phyloP scores from a whole-genome alignment of 2,888 invertebrate species.

The Sinohyriopsis cumingii region DNA sequence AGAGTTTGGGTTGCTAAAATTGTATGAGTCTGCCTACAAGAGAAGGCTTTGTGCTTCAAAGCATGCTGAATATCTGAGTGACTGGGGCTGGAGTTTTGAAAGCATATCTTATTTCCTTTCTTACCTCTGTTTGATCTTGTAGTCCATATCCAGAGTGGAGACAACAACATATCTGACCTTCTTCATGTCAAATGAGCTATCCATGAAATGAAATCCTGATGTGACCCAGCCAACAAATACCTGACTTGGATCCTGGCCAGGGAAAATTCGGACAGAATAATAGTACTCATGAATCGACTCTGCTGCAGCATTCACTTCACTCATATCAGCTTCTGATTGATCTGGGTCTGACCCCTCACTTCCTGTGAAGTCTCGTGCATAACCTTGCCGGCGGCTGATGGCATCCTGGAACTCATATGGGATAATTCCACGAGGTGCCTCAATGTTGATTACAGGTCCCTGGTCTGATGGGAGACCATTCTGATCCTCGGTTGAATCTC shows the following conservation, averaged over 20 bases:
- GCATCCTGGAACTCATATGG: constrained; percentile 66
- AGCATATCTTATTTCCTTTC: not conserved
- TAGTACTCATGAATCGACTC: constrained; percentile 94
- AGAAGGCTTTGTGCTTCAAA: too few relatives aligned
- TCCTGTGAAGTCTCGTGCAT: constrained; percentile 40
- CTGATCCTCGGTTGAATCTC: constrained; percentile 38
- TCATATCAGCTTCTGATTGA: constrained; percentile 63
- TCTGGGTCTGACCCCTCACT: constrained; percentile 62
- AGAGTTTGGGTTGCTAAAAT: too few relatives aligned
- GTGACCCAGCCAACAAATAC: constrained; percentile 99
- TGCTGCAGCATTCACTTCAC: constrained; percentile 67
- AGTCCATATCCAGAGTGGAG: constrained; percentile 72
- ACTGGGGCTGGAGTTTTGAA: too few relatives aligned
- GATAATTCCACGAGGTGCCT: constrained; percentile 57
- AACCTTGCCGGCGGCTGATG: constrained; percentile 42
- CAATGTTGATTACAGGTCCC: constrained; percentile 47
- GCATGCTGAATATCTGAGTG: too few relatives aligned
- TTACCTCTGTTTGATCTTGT: constrained; percentile 80
- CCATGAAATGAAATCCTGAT: constrained; percentile 83
- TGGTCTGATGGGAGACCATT: constrained; percentile 25
- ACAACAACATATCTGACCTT: constrained; percentile 68
- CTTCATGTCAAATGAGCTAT: constrained; percentile 68
- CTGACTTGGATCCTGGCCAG: constrained; percentile 94
- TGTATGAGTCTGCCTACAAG: too few relatives aligned
- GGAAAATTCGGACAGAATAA: constrained; percentile 88